A percentile compares a stretch with the other conserved stretches of the same genome.
These are phyloP conservation scores for Baryphthengus martii DNA, from an alignment of 2,113 vertebrate genomes.

Conservation along the genomic window DNA sequence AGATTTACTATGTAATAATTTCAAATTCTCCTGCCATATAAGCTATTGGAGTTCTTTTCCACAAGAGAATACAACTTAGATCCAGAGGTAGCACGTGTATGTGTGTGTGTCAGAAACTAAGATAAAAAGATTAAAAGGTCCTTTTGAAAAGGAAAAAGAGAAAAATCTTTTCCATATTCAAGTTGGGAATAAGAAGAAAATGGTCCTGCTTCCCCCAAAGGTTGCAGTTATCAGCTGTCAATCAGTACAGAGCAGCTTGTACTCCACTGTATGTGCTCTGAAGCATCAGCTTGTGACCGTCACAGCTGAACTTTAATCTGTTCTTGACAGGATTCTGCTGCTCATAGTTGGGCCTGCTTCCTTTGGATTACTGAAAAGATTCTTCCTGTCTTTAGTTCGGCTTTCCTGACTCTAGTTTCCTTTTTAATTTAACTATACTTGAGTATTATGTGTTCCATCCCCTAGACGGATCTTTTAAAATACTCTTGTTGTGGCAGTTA, in stretches of 20 bases:
- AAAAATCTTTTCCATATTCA: not conserved
- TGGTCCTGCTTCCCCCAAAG: not conserved
- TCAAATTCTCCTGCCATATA: not conserved
- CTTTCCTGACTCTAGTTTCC: not conserved
- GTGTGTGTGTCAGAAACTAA: not conserved
- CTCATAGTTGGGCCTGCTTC: not conserved
- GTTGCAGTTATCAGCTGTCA: not conserved
- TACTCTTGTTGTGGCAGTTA: not conserved
- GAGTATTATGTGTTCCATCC: not conserved
- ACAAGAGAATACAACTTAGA: not conserved
- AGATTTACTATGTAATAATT: constrained; percentile 26
- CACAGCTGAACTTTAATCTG: not conserved
- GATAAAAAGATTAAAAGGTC: not conserved
- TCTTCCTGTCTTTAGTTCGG: not conserved
- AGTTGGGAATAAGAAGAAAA: not conserved
- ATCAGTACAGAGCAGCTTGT: not conserved
- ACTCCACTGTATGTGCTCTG: not conserved
- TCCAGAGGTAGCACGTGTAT: not conserved
- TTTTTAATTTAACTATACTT: not conserved
- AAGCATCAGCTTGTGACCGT: not conserved
- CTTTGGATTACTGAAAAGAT: not conserved
- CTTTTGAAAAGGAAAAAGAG: not conserved
- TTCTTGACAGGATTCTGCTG: not conserved
- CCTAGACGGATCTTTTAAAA: not conserved
- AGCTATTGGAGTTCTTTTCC: constrained; percentile 5